Conservation (phyloP, 2,113 vertebrate species). For the Chlorodrepanis virens region DNA sequence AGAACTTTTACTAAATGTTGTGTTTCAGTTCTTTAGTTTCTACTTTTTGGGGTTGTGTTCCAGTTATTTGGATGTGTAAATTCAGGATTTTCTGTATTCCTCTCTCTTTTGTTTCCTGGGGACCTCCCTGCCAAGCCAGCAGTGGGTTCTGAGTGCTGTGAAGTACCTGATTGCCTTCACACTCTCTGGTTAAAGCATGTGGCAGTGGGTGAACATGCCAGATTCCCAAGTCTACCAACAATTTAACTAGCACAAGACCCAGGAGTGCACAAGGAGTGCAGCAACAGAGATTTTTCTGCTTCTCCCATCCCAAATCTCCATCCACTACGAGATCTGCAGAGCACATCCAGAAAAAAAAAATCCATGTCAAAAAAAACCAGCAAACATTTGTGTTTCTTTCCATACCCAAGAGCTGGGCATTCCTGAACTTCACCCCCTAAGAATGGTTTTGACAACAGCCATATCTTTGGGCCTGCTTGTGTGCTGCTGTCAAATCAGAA, state of each 20-base stretch:
- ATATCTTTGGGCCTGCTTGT: not conserved
- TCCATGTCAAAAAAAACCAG: accelerated
- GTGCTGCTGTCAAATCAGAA: not conserved
- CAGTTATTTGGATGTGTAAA: not conserved
- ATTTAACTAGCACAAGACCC: not conserved
- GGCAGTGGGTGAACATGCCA: not conserved
- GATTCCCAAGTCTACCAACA: not conserved
- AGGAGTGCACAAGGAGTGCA: not conserved
- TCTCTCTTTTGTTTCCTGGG: not conserved
- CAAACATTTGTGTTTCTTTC: not conserved
- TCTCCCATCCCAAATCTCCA: not conserved
- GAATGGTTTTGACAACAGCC: not conserved
- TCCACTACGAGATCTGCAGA: not conserved
- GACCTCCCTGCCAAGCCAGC: not conserved
- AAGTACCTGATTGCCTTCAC: not conserved
- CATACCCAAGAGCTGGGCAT: not conserved
- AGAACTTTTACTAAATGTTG: not conserved
- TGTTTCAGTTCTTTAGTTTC: not conserved
- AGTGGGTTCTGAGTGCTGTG: not conserved
- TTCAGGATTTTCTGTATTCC: not conserved
- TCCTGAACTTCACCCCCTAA: not conserved
- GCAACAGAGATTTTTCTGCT: not conserved
- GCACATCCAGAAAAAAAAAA: not conserved
- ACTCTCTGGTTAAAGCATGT: not conserved
- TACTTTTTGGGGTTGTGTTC: not conserved